Conservation (phyloP, 2,797 vertebrate species). For the Odontamblyopus lacepedii region DNA sequence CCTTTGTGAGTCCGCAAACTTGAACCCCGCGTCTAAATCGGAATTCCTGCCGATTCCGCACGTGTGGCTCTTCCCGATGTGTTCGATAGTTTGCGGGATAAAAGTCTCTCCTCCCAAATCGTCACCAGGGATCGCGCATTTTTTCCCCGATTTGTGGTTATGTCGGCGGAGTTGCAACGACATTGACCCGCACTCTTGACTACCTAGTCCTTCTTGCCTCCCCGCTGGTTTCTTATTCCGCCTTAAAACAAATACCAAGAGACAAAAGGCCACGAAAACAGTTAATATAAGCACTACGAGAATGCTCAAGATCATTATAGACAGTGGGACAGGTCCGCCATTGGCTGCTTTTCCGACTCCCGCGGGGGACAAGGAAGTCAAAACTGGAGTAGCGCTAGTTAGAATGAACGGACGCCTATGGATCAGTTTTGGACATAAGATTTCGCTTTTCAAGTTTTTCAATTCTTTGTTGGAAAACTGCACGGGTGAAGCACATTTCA, state of each 20-base stretch:
- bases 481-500: constrained; percentile 92
- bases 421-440: constrained; percentile 92
- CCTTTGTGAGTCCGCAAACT: constrained; percentile 89
- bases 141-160: constrained; percentile 89
- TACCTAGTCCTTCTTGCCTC: constrained; percentile 91
- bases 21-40: constrained; percentile 89
- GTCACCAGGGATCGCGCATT: constrained; percentile 76
- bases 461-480: constrained; percentile 96
- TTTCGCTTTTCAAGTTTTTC: constrained; percentile 93
- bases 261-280: constrained; percentile 97
- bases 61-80: constrained; percentile 95
- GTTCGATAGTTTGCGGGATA: constrained; percentile 98
- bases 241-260: constrained; percentile 93
- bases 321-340: constrained; percentile 94
- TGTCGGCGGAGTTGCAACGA: constrained; percentile 91
- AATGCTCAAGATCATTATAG: constrained; percentile 97
- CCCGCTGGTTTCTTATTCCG: constrained; percentile 92
- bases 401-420: constrained; percentile 85
- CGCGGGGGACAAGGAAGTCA: constrained; percentile 84
- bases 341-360: constrained; percentile 91
- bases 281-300: constrained; percentile 98
- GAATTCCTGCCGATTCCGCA: constrained; percentile 86
- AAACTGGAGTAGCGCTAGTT: constrained; percentile 82
- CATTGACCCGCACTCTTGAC: constrained; percentile 91
- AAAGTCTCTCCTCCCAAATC: constrained; percentile 90